These are phyloP conservation scores for Characodon lateralis DNA, from an alignment of 2,797 vertebrate species.

Conservation along the genomic window DNA sequence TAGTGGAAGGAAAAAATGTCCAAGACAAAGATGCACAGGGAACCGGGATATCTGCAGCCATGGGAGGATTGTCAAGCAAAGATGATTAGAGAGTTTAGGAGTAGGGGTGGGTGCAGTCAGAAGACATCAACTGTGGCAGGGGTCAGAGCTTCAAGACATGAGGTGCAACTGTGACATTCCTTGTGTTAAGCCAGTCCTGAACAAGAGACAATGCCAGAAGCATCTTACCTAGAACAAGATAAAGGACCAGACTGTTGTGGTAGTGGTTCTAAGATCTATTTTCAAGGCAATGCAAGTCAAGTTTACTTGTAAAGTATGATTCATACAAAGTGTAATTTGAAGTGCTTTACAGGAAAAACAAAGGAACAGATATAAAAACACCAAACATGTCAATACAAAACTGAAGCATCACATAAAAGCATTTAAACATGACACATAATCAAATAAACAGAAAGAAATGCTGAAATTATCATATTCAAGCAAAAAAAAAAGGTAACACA, in stretches of 20 bases:
- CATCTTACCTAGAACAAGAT: not conserved
- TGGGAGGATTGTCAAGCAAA: no score
- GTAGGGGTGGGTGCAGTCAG: no score
- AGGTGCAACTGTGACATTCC: not conserved
- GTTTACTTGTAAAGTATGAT: no score
- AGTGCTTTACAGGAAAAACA: not conserved
- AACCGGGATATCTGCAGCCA: not conserved
- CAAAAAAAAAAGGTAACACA: not conserved
- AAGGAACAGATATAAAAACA: not conserved
- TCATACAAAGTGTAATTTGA: not conserved
- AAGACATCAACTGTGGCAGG: not conserved
- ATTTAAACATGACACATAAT: not conserved
- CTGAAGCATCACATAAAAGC: not conserved
- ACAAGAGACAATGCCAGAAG: not conserved
- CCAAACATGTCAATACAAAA: not conserved
- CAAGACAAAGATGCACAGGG: no score
- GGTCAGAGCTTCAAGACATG: not conserved
- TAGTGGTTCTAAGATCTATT: not conserved
- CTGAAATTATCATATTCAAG: not conserved
- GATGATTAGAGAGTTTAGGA: no score
- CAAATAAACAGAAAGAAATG: not conserved
- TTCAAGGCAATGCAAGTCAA: not conserved
- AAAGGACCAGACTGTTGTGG: not conserved
- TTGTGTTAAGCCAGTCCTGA: not conserved
- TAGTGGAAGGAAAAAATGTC: not conserved